phyloP scores from a whole-genome alignment of 1,140 invertebrate species.

The Ceratina australensis region DNA sequence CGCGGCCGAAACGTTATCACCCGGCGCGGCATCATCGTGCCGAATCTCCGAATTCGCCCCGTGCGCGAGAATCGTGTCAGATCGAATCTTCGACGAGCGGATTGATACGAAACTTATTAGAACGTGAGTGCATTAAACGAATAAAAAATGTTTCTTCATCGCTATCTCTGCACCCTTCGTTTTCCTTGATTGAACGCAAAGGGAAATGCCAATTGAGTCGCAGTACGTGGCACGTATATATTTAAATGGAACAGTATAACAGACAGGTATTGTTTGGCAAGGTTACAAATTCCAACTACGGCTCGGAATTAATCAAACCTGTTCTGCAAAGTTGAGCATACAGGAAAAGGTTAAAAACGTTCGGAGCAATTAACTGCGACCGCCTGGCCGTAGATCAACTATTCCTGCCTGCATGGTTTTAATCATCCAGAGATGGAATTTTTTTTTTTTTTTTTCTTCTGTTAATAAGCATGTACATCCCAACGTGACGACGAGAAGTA shows the following conservation, averaged over 20 bases:
- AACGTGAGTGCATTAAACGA: too few relatives aligned
- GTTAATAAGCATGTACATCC: too few relatives aligned
- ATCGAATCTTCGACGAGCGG: background rate
- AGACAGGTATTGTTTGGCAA: conserved; percentile 22
- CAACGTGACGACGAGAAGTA: too few relatives aligned
- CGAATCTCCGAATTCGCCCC: background rate
- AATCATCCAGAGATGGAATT: conserved; percentile 5
- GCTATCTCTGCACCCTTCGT: too few relatives aligned
- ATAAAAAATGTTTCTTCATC: too few relatives aligned
- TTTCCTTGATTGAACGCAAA: background rate
- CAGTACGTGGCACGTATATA: background rate
- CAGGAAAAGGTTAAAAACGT: conserved; percentile 16
- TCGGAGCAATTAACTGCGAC: conserved; percentile 11
- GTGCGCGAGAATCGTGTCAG: background rate
- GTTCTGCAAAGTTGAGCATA: conserved; percentile 13
- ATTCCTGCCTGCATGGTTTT: background rate
- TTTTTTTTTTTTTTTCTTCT: background rate
- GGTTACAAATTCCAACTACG: conserved; percentile 16
- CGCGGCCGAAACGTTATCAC: conserved; percentile 14
- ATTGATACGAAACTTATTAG: background rate
- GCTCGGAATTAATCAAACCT: conserved; percentile 27
- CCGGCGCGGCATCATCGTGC: background rate
- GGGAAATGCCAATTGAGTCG: conserved; percentile 20
- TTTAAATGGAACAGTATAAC: conserved; percentile 1
- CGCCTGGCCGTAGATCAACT: conserved; percentile 1